Evolutionary conservation across 2,888 invertebrate species (phyloP), one percentile per base, ranked within the genome.

Genomic region (Mythimna ferrago): DNA sequence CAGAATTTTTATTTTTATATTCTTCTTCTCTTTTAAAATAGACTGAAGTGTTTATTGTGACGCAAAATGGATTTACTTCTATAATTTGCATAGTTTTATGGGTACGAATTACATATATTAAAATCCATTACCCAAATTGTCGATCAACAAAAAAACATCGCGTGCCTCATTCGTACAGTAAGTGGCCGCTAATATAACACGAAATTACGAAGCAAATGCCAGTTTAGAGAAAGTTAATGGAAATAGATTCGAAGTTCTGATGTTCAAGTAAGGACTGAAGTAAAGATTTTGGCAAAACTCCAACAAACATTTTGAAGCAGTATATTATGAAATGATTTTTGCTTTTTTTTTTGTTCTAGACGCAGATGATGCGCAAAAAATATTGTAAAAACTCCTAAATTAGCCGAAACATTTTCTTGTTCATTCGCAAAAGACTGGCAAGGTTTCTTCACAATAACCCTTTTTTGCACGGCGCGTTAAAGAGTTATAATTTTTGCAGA

Each of bases 401-500:
- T 89, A 89, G 83, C 85, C 84, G 81, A 81, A 87, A 81, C 74
- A 78, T 82, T 80, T 83, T 87, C 73, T 84, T 87, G 85, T 84
- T 79, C 71, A 79, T 86, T 82, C 65, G 71, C 86, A 87, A 80
- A 82, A 82, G 80, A 85, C 87, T 78, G 78, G 61, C 78, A 76
- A 77, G 38, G 67, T 65, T 78, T 75, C 71, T 71, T 74, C 51
- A 85, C 73, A 86, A 86, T 86, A 86, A 84, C 85, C 84, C 84
- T 91, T 93, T 93, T 92, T 91, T 89, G 87, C 84, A 85, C 60
- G 90, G 89, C 87, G 90, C 92, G 91, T 91, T 91, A 94, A 95
- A 95, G 94, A 86, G 92, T 94, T 93, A 91, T 92, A 84, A 87
- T 89, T 92, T 92, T 92, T 89, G 90, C 89, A 90, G 87, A 91